A percentile compares a stretch with the other conserved stretches of the same genome.
Conservation (phyloP, 2,113 vertebrate genomes). For the Turdus rufiventris region DNA sequence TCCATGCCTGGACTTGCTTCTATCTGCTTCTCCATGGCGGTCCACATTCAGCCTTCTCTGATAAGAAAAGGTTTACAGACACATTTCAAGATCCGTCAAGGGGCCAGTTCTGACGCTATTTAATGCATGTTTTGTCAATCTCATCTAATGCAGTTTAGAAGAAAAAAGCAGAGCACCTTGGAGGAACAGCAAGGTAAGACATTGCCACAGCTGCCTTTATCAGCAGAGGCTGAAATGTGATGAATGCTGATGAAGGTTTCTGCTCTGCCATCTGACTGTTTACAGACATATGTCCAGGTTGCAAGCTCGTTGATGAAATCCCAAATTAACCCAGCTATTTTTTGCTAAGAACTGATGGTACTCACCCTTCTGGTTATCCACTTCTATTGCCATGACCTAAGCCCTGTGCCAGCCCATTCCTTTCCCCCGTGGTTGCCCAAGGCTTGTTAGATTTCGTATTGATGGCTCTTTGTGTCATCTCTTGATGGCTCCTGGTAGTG, state of each 20-base stretch:
- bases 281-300: background rate
- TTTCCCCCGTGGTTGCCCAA: background rate
- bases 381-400: background rate
- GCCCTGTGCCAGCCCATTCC: background rate
- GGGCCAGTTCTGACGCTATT: background rate
- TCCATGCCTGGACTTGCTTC: background rate
- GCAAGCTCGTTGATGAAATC: background rate
- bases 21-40: background rate
- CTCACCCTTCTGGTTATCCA: background rate
- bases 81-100: background rate
- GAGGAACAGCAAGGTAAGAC: background rate
- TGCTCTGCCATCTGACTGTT: background rate
- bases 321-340: background rate
- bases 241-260: constrained; percentile 16
- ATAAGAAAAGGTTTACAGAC: background rate
- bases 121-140: background rate
- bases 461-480: background rate
- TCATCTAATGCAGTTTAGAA: background rate
- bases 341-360: background rate
- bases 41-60: background rate
- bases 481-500: background rate
- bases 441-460: background rate
- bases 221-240: background rate
- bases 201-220: background rate
- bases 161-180: background rate